phyloP scores from a whole-genome alignment of 2,888 invertebrate species.

The Marronus borbonicus region DNA sequence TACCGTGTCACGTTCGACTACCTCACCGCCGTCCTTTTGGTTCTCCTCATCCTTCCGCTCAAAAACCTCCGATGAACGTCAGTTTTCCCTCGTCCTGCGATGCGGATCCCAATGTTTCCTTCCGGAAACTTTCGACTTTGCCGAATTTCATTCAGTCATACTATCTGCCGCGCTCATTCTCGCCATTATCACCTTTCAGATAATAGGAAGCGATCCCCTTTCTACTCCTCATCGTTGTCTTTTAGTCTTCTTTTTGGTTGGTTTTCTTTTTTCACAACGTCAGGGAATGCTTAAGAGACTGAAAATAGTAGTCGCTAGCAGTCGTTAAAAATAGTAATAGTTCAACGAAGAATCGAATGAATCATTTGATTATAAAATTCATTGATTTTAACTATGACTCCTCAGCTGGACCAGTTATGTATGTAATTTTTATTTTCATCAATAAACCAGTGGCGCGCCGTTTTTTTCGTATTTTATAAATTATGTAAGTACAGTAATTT shows the following conservation, averaged over 20 bases:
- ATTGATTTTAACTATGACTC: too few species aligned
- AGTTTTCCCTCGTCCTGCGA: conserved; percentile 3
- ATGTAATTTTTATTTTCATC: too few species aligned
- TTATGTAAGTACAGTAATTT: too few species aligned
- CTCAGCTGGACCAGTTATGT: too few species aligned
- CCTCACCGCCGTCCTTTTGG: background rate
- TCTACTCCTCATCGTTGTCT: background rate
- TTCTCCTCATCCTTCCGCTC: conserved; percentile 3
- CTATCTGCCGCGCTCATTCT: conserved; percentile 32
- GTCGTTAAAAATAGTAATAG: too few species aligned
- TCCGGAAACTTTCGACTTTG: conserved; percentile 33
- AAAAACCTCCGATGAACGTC: conserved; percentile 17
- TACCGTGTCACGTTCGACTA: conserved; percentile 10
- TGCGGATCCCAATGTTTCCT: conserved; percentile 16
- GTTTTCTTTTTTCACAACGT: background rate
- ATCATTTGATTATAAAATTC: too few species aligned
- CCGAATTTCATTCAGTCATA: conserved; percentile 35
- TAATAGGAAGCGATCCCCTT: conserved; percentile 12
- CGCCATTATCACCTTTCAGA: conserved; percentile 26
- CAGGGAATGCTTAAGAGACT: too few species aligned
- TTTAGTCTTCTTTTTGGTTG: background rate
- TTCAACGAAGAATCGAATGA: too few species aligned
- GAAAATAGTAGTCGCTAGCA: too few species aligned
- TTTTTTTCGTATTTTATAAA: too few species aligned
- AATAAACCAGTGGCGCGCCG: too few species aligned